A percentile compares a stretch with the other conserved stretches of the same genome.
Conservation (phyloP, 2,113 vertebrate genomes). For the Aldabrachelys gigantea region DNA sequence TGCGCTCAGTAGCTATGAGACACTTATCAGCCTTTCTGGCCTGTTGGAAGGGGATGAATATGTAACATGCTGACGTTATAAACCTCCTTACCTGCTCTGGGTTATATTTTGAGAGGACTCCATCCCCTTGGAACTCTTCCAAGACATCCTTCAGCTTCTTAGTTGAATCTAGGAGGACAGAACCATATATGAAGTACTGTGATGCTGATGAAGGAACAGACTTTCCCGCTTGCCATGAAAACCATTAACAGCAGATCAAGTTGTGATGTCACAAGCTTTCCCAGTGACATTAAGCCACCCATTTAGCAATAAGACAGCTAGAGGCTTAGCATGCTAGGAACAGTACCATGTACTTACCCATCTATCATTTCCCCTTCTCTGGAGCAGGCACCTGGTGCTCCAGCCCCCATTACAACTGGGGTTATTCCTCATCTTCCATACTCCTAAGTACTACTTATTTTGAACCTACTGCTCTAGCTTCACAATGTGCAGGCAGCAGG, state of each 20-base stretch:
- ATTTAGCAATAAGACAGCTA: neutral
- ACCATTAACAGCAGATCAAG: neutral
- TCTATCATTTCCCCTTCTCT: neutral
- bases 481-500: neutral
- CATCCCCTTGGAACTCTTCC: slow-evolving; percentile 90
- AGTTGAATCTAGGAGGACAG: slow-evolving; percentile 87
- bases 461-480: neutral
- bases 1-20: neutral
- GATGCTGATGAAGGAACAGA: accelerated
- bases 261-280: neutral
- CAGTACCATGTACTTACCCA: accelerated
- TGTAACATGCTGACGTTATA: neutral
- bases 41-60: neutral
- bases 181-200: neutral
- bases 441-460: neutral
- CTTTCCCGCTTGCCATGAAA: neutral
- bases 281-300: neutral
- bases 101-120: slow-evolving; percentile 88
- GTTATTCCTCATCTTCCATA: neutral
- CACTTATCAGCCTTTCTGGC: neutral
- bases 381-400: neutral
- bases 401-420: neutral
- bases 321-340: neutral
- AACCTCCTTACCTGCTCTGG: slow-evolving; percentile 86
- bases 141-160: slow-evolving; percentile 96